Evolutionary conservation across 2,888 invertebrate genomes (phyloP), one percentile per base, ranked within the genome.

Genomic region (Dryomyza anilis): DNA sequence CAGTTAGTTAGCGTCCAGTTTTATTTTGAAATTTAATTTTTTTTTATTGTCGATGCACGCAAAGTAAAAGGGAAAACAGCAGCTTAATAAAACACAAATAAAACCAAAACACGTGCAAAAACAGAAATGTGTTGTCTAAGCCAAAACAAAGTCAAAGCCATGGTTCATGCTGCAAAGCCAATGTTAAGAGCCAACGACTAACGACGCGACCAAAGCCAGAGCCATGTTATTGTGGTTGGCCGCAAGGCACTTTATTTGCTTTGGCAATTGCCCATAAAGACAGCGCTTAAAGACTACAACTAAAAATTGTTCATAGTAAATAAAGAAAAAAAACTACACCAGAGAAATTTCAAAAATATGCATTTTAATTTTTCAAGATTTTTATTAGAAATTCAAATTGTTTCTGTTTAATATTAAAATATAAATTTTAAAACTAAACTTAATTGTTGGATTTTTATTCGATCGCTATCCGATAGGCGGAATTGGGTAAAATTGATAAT

Each of bases 11-110:
- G n/a, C n/a, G n/a, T n/a, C n/a, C n/a, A n/a, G n/a, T n/a, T n/a
- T n/a, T n/a, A n/a, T n/a, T n/a, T n/a, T n/a, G n/a, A n/a, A n/a
- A n/a, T n/a, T n/a, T n/a, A n/a, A n/a, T n/a, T n/a, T n/a, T n/a
- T n/a, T n/a, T n/a, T n/a, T n/a, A n/a, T n/a, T n/a, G n/a, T n/a
- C n/a, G n/a, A n/a, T n/a, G 55, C 33, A n/a, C 19, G 43, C 45
- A 59, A 64, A 64, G 52, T 61, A 53, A 61, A 61, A 61, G 61
- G 61, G 61, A 61, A 61, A 61, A 39, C 61, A 53, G 61, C 61
- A 33, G 21, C 8, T 16, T 23, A 6, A 30, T 12, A 29, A 43
- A 27, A 6, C 12, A 52, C 50, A 50, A 57, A 25, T 23, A 60
- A 33, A 36, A 5, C 36, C 10, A 21, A 33, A 55, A 33, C 55